Evolutionary conservation across 2,113 vertebrate species (phyloP), one percentile per base, ranked within the genome.

Genomic region (Chionodraco myersi): DNA sequence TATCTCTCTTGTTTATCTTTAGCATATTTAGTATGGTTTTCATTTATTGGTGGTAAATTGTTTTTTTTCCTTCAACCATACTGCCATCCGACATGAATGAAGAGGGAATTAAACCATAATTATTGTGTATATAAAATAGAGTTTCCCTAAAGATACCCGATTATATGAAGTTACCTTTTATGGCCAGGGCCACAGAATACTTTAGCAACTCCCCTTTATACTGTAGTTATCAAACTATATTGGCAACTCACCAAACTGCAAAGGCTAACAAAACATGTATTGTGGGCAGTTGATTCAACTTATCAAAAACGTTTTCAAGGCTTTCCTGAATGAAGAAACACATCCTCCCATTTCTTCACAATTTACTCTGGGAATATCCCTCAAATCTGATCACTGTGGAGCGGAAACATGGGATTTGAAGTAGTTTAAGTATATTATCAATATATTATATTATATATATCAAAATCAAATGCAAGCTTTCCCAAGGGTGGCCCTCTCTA

Each of bases 391-490:
- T 11, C 10, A 4, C 67, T 26, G 30, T n/a, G 15, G 52, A 64
- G 11, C 13, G 36, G 49, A 60, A 56, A 80, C 73, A 62, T 12
- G 26, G 13, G 48, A n/a, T 53, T 76, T 72, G 5, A 53, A 44
- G 52, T 44, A 10, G 11, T 75, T 72, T 51, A 73, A 76, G 21
- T 68, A 13, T 51, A 79, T 84, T 21, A 21, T 21, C 21, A 21
- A 21, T 21, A 21, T 21, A 21, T 21, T 21, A 21, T 21, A 21
- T 21, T 21, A 21, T 21, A 21, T 21, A 21, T 21, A 79, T 89
- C 45, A 60, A 49, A 86, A 84, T 73, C 58, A 41, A 67, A 75
- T 16, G 47, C 6, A 59, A 36, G 73, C 62, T 54, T 61, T 64
- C 72, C 72, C 26, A 41, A 45, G 64, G 14, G 61, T 56, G 53